Evolutionary conservation across 1,140 invertebrate species (phyloP).

Genomic region (Penaeus vannamei): DNA sequence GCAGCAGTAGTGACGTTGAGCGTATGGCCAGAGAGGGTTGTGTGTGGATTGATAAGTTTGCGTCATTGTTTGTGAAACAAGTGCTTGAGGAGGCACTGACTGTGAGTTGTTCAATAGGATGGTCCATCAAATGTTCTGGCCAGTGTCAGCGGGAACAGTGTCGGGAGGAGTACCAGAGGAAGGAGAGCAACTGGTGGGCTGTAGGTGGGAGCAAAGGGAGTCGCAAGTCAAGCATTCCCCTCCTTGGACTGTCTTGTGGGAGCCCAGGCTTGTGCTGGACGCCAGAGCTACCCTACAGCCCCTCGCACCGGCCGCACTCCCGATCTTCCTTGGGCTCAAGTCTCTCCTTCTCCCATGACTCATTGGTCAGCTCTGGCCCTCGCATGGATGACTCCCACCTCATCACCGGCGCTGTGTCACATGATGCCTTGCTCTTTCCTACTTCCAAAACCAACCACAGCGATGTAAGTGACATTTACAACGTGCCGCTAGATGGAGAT

Average conservation of each 20-base stretch:
- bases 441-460: conserved; percentile 61
- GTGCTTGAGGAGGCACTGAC: conserved; percentile 57
- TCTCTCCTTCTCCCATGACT: conserved; percentile 62
- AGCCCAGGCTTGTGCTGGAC: conserved; percentile 61
- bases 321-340: conserved; percentile 56
- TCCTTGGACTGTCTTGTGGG: conserved; percentile 57
- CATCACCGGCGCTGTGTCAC: conserved; percentile 63
- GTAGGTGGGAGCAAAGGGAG: conserved; percentile 53
- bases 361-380: conserved; percentile 59
- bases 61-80: conserved; percentile 59
- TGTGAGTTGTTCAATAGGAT: conserved; percentile 55
- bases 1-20: conserved; percentile 47
- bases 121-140: conserved; percentile 61
- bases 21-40: conserved; percentile 55
- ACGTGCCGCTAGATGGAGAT: conserved; percentile 63
- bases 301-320: conserved; percentile 57
- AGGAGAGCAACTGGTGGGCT: conserved; percentile 53
- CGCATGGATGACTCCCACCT: conserved; percentile 65
- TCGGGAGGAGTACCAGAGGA: conserved; percentile 59
- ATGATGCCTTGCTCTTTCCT: conserved; percentile 65
- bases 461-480: conserved; percentile 62
- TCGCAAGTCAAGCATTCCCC: conserved; percentile 61
- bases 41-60: conserved; percentile 63
- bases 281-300: conserved; percentile 59
- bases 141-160: conserved; percentile 64